Percentiles rank a stretch among this genome's conserved stretches.
phyloP scores from a whole-genome alignment of 2,797 vertebrate species.

The Muscicapa striata region DNA sequence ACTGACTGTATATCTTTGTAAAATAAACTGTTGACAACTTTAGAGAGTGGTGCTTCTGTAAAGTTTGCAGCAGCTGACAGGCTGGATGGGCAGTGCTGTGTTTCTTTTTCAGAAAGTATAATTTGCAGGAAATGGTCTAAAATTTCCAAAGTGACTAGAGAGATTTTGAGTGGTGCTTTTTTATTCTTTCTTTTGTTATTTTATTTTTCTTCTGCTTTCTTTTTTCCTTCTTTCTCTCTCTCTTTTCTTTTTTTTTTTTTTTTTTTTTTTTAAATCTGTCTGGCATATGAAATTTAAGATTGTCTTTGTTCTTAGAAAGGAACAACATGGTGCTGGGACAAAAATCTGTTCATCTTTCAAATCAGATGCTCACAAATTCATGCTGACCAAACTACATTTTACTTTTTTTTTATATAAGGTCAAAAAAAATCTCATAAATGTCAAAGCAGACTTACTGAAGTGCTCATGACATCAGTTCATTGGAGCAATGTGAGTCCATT shows the following conservation, averaged over 20 bases:
- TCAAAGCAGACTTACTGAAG: neutral
- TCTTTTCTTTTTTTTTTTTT: rapidly evolving
- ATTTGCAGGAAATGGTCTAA: neutral
- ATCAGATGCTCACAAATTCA: neutral
- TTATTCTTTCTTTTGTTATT: neutral
- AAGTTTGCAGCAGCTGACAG: neutral
- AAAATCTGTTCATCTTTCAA: neutral
- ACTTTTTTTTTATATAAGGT: neutral
- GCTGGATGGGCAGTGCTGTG: neutral
- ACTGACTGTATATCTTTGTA: neutral
- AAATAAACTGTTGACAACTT: constrained; percentile 43
- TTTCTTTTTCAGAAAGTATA: neutral
- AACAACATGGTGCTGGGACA: neutral
- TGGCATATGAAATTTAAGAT: neutral
- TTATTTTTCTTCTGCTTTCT: neutral
- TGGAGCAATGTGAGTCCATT: neutral
- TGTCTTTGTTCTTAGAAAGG: neutral
- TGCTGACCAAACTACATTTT: neutral
- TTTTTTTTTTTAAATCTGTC: neutral
- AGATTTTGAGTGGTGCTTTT: neutral
- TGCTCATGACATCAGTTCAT: neutral
- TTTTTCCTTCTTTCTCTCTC: rapidly evolving
- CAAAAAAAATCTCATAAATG: neutral
- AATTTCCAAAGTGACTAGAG: neutral
- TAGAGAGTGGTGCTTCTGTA: constrained; percentile 49